Base-by-base conservation (phyloP, 2,888 invertebrate species). In the Xestobium rufovillosum region DNA sequence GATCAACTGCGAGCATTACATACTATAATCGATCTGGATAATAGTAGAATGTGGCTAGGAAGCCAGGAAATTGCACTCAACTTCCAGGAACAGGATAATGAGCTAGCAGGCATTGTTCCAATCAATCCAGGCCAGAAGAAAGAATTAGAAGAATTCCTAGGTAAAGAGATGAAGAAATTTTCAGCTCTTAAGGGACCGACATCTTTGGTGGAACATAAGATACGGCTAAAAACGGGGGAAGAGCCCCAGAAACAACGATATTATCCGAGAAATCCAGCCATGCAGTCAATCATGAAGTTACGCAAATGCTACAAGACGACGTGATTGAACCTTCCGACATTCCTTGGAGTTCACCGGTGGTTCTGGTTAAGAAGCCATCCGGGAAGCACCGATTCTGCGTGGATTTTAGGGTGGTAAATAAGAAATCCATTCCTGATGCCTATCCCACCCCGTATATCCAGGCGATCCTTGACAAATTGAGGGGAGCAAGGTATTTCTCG, bases 361-460 rank as follows among this genome's bases (percentile, higher is more conserved):
- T n/a, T n/a, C n/a, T n/a, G n/a, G n/a, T n/a, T n/a, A n/a, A n/a
- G n/a, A n/a, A n/a, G n/a, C n/a, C n/a, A n/a, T n/a, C n/a, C n/a
- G n/a, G 41, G 13, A 15, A 33, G 19, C 10, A 42, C 6, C 33
- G 48, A 8, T 47, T 51, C 25, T 50, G 49, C 26, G 40, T 52
- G 2, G 51, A 54, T 26, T 53, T 49, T 23, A 26, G 51, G 4
- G 41, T 43, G 15, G 40, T 54, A 1, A 55, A 53, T 31, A 35
- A 35, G 1, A 43, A 47, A 36, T 44, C n/a, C 8, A 31, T 39
- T 16, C 37, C 38, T 14, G 49, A 50, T 34, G 49, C 48, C 1
- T 50, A 52, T 26, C 50, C 46, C 1, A 12, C 51, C 17, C 51
- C 49, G 3, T 39, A 36, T 8, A 48, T 51, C n/a, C 40, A 35